phyloP scores from a whole-genome alignment of 2,797 vertebrate species.

The Centropyge bicolor region DNA sequence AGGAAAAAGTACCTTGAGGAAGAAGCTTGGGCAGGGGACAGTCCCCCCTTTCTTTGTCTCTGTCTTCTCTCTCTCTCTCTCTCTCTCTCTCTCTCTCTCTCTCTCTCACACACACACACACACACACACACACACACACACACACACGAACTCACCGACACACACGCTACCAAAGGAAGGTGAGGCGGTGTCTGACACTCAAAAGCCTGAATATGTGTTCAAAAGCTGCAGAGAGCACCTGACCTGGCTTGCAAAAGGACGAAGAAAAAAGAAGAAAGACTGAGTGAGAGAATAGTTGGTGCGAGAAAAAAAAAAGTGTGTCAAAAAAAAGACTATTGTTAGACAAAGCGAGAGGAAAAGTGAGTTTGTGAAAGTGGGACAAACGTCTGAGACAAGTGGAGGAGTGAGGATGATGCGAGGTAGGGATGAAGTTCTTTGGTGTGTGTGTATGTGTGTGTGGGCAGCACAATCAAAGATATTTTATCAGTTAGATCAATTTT shows the following conservation, averaged over 20 bases:
- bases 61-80: slow-evolving; percentile 28
- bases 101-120: slow-evolving; percentile 2
- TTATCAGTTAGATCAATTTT: slow-evolving; percentile 39
- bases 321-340: slow-evolving; percentile 32
- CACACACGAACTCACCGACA: slow-evolving; percentile 23
- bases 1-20: slow-evolving; percentile 78
- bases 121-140: slow-evolving; percentile 17
- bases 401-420: slow-evolving; percentile 87
- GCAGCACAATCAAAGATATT: slow-evolving; percentile 43
- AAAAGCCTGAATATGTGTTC: slow-evolving; percentile 68
- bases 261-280: slow-evolving; percentile 29
- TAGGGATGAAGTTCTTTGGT: slow-evolving; percentile 78
- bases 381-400: slow-evolving; percentile 75
- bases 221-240: slow-evolving; percentile 64
- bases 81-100: slow-evolving; percentile 10
- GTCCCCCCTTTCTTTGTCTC: slow-evolving; percentile 65
- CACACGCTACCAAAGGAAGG: slow-evolving; percentile 57
- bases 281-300: slow-evolving; percentile 48
- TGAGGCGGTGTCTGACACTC: slow-evolving; percentile 75
- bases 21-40: slow-evolving; percentile 66
- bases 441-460: slow-evolving; percentile 41
- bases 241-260: slow-evolving; percentile 52
- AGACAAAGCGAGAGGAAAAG: slow-evolving; percentile 60
- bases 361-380: slow-evolving; percentile 82
- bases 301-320: slow-evolving; percentile 31